phyloP scores from a whole-genome alignment of 2,113 vertebrate genomes.

The Axis porcinus region DNA sequence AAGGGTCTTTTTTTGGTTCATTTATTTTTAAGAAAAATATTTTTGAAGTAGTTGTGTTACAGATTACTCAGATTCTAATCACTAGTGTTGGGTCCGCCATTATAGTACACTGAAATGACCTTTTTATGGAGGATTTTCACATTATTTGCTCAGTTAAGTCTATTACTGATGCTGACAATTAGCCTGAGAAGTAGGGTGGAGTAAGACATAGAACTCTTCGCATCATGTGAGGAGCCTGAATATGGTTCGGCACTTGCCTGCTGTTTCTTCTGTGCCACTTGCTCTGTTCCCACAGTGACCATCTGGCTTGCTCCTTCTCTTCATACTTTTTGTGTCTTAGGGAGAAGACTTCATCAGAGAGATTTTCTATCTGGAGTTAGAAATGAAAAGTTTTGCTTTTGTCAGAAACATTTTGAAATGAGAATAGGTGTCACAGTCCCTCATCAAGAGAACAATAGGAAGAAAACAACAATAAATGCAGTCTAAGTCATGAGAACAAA shows the following conservation, averaged over 20 bases:
- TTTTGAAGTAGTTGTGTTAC: constrained; percentile 5
- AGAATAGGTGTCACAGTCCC: background rate
- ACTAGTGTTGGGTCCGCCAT: background rate
- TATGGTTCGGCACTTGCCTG: constrained; percentile 78
- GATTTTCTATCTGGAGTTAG: constrained; percentile 80
- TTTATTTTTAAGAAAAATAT: background rate
- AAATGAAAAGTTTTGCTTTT: constrained; percentile 32
- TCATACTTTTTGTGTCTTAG: constrained; percentile 81
- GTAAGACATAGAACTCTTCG: background rate
- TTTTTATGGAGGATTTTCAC: background rate
- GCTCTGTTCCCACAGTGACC: constrained; percentile 87
- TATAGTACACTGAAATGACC: background rate
- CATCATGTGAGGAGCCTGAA: background rate
- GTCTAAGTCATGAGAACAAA: background rate
- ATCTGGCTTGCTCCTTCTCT: constrained; percentile 79
- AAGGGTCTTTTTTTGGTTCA: background rate
- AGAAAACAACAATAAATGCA: constrained; percentile 15
- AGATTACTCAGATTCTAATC: background rate
- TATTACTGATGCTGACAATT: background rate
- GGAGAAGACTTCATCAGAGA: constrained; percentile 83
- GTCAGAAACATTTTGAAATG: constrained; percentile 36
- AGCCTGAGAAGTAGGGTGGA: background rate
- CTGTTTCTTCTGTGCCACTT: constrained; percentile 83
- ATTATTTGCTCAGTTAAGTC: background rate
- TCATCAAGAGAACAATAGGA: background rate